phyloP scores from a whole-genome alignment of 2,113 vertebrate species.

The Monarcha castaneiventris region DNA sequence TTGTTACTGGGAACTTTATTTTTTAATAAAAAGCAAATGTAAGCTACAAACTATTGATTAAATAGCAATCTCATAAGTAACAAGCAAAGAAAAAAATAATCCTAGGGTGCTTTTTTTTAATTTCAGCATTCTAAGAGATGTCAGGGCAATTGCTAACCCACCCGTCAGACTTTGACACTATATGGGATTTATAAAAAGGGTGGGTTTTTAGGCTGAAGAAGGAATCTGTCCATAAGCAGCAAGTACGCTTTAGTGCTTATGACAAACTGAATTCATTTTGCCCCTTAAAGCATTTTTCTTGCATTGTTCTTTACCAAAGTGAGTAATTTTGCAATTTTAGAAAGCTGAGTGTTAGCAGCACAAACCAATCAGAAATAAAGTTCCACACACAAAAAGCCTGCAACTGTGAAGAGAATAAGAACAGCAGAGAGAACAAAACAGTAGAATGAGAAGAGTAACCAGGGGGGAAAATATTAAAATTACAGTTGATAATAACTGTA shows the following conservation, averaged over 20 bases:
- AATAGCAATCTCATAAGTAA: neutral
- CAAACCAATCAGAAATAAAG: neutral
- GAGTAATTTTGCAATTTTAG: neutral
- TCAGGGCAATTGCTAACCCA: neutral
- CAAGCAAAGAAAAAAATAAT: neutral
- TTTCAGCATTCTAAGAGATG: neutral
- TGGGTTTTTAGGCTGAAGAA: neutral
- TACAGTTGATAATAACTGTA: neutral
- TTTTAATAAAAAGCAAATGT: constrained; percentile 18
- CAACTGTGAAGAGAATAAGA: neutral
- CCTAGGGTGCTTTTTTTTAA: neutral
- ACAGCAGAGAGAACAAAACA: neutral
- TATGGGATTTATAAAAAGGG: neutral
- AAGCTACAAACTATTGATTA: neutral
- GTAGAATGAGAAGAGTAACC: neutral
- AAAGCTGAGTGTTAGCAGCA: neutral
- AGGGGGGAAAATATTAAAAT: neutral
- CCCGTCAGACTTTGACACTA: neutral
- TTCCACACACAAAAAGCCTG: neutral
- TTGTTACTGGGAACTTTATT: neutral
- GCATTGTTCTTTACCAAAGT: neutral
- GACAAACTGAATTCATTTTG: neutral
- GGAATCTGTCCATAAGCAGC: neutral
- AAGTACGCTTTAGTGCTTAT: neutral
- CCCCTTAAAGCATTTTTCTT: neutral